These are phyloP conservation scores for Vesta saturnalis DNA, from an alignment of 2,888 invertebrate species.

Conservation along the genomic window DNA sequence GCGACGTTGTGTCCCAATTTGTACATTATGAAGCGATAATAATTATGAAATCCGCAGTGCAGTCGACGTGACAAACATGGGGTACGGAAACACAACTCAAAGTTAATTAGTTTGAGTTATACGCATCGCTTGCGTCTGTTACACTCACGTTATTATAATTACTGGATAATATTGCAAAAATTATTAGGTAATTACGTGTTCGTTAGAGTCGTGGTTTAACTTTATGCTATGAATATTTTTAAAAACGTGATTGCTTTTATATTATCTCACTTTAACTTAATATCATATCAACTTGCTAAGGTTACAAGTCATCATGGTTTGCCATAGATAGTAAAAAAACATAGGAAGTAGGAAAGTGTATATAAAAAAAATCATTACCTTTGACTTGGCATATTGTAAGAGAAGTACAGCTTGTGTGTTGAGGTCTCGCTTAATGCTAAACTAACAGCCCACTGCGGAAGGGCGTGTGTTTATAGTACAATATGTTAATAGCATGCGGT, in stretches of 20 bases:
- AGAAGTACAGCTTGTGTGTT: background rate
- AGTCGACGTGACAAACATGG: constrained; percentile 37
- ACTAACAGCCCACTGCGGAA: constrained; percentile 23
- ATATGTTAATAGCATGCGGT: constrained; percentile 27
- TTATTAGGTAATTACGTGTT: constrained; percentile 28
- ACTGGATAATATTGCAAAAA: constrained; percentile 27
- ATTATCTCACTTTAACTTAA: constrained; percentile 8
- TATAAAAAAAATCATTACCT: background rate
- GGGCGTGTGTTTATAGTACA: constrained; percentile 26
- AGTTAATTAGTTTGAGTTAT: constrained; percentile 38
- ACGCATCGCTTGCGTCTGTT: constrained; percentile 34
- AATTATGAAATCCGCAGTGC: constrained; percentile 39
- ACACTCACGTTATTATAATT: constrained; percentile 31
- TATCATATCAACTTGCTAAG: background rate
- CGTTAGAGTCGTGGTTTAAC: constrained; percentile 15
- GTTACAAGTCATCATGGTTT: too few species aligned
- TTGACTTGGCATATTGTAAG: background rate
- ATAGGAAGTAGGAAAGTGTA: too few species aligned
- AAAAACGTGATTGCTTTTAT: constrained; percentile 14
- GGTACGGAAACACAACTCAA: constrained; percentile 37
- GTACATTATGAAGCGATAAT: constrained; percentile 32
- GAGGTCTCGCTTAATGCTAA: constrained; percentile 13
- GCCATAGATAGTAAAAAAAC: too few species aligned
- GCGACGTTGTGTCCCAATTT: constrained; percentile 34
- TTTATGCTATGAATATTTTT: constrained; percentile 5